These are phyloP conservation scores for Tinamus guttatus DNA, from an alignment of 2,113 vertebrate genomes.

Conservation along the genomic window DNA sequence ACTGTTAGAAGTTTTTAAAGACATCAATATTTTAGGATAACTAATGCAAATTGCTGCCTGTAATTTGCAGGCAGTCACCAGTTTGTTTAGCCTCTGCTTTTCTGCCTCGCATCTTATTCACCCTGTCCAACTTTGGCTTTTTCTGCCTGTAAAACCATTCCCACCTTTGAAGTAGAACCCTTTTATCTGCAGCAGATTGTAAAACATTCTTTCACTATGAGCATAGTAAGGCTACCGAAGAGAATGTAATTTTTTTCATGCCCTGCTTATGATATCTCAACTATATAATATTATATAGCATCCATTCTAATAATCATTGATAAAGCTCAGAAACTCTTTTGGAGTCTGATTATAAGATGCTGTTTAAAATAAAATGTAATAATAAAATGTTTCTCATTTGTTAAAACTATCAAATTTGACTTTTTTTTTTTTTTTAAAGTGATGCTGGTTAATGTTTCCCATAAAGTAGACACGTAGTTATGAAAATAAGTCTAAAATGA, in stretches of 20 bases:
- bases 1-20: background rate
- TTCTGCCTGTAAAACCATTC: background rate
- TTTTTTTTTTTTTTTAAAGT: background rate
- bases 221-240: background rate
- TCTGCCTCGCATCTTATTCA: background rate
- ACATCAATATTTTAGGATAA: background rate
- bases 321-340: background rate
- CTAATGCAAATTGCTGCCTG: background rate
- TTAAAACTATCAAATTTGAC: background rate
- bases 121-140: background rate
- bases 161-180: background rate
- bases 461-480: background rate
- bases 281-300: background rate
- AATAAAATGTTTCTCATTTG: background rate
- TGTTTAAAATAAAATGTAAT: background rate
- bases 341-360: background rate
- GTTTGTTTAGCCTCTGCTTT: background rate
- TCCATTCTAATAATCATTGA: background rate
- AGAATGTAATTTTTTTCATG: background rate
- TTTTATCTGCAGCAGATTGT: background rate
- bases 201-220: background rate
- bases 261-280: background rate
- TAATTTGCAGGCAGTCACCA: background rate
- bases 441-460: background rate
- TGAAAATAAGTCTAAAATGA: background rate